Evolutionary conservation across 2,797 vertebrate genomes (phyloP), one percentile per base, ranked within the genome.

Genomic region (Fistularia commersonii): DNA sequence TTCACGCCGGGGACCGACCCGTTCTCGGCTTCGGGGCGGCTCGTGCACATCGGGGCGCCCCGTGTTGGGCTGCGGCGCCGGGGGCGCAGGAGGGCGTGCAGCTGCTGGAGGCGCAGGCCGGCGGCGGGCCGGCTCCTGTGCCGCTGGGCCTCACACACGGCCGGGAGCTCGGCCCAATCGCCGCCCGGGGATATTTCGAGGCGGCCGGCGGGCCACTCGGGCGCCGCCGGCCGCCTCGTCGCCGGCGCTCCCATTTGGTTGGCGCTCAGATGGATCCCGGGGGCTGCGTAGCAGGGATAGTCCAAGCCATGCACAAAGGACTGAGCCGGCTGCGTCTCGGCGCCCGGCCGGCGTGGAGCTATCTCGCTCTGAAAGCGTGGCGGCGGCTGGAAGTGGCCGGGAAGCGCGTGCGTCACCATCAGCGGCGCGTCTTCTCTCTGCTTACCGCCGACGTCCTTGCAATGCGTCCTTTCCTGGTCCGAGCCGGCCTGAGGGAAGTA

Each of bases 401-500:
- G 46, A 12, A 77, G 37, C 35, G 76, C 43, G 46, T 76, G 79
- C 74, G 82, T 82, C 41, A 77, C 58, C 65, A 76, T 50, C 57
- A 72, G 72, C 45, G 76, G 66, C 61, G 70, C 57, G 35, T 87
- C 76, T 45, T 81, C 83, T 60, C 66, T 64, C 52, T 72, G 78
- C 61, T 79, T 82, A 11, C 51, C 68, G 48, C 69, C 52, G 11
- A 41, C 51, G 51, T 79, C 79, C 65, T 76, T 79, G 61, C 64
- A 76, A 48, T 47, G 77, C 50, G 77, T 48, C 64, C 75, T 86
- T 61, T 92, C 89, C 3, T 72, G 41, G 13, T 83, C 69, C 35
- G 76, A 56, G 68, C 76, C 48, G 51, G 74, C 42, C 61, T 87
- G 83, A 7, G 86, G 74, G 56, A 83, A 93, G 49, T 92, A 90